Conservation (phyloP, 2,797 vertebrate species). For the Sebastolobus altivelis region DNA sequence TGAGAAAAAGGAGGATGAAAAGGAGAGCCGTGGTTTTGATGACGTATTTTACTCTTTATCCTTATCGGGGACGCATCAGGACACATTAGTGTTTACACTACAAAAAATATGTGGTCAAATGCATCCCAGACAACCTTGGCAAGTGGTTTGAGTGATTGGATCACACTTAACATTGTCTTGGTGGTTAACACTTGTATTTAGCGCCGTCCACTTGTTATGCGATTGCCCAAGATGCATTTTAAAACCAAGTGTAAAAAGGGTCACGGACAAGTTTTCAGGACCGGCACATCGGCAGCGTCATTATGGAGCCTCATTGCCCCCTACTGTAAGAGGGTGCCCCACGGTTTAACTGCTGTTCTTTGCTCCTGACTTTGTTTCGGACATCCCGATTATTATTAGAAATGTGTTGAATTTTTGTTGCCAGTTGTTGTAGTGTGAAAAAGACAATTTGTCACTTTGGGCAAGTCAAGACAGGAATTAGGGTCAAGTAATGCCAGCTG, state of each 20-base stretch:
- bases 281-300: constrained; percentile 17
- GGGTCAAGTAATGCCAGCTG: too few species aligned
- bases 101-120: not conserved
- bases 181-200: not conserved
- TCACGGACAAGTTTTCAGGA: constrained; percentile 2
- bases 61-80: not conserved
- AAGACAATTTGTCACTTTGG: too few species aligned
- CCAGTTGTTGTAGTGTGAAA: too few species aligned
- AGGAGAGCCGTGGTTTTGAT: not conserved
- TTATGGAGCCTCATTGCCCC: constrained; percentile 16
- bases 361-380: not conserved
- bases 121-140: not conserved
- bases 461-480: too few species aligned
- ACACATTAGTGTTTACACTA: not conserved
- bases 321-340: not conserved
- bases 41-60: not conserved
- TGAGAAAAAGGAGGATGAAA: not conserved
- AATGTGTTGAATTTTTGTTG: too few species aligned
- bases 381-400: too few species aligned
- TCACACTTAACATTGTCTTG: not conserved
- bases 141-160: not conserved
- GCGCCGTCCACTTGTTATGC: not conserved
- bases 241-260: not conserved
- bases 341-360: not conserved
- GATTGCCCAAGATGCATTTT: not conserved